Evolutionary conservation across 2,113 vertebrate species (phyloP).

Genomic region (Tor tambroides): DNA sequence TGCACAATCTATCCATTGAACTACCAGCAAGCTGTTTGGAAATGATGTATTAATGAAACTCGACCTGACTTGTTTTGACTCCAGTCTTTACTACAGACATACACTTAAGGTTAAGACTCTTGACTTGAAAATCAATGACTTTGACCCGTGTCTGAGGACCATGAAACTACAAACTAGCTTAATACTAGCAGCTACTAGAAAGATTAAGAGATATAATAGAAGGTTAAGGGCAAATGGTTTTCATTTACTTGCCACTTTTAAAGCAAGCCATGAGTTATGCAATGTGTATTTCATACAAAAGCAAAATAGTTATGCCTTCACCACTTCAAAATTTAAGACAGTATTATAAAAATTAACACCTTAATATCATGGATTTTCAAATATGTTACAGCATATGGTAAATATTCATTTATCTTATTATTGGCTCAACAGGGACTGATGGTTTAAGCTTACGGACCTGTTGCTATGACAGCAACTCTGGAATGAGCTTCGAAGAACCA

Average conservation of each 20-base stretch:
- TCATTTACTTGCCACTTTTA: too few relatives aligned
- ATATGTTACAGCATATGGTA: neutral
- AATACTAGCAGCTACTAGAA: neutral
- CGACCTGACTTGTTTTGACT: constrained; percentile 1
- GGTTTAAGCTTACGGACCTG: too few relatives aligned
- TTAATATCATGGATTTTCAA: neutral
- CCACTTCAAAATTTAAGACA: neutral
- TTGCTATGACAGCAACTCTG: too few relatives aligned
- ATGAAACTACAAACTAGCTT: constrained; percentile 1
- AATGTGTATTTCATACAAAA: neutral
- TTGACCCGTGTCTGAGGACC: neutral
- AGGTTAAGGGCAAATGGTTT: too few relatives aligned
- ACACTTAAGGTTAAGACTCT: neutral
- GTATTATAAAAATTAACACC: neutral
- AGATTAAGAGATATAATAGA: constrained; percentile 18
- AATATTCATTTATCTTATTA: neutral
- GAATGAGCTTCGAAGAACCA: too few relatives aligned
- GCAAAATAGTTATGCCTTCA: neutral
- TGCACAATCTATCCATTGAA: neutral
- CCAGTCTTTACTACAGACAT: neutral
- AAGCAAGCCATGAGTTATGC: neutral
- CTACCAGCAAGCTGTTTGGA: neutral
- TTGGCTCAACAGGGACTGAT: too few relatives aligned
- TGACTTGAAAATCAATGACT: neutral
- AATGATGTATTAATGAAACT: neutral